phyloP scores from a whole-genome alignment of 2,888 invertebrate species.

The Mantis religiosa region DNA sequence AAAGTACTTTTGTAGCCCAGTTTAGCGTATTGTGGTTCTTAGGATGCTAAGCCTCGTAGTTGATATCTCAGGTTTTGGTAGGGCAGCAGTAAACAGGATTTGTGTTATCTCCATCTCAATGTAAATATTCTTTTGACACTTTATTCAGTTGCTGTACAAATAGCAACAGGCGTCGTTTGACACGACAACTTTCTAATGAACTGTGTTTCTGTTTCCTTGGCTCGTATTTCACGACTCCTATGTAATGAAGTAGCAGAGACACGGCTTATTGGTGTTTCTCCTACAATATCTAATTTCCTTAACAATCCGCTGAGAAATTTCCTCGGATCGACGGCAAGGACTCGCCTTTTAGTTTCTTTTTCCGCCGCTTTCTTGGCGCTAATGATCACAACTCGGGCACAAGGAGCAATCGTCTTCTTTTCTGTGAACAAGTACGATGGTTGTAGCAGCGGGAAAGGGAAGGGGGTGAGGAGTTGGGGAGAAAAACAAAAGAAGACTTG shows the following conservation, averaged over 20 bases:
- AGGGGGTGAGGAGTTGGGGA: background rate
- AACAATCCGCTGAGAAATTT: background rate
- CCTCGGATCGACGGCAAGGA: background rate
- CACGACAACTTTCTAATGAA: background rate
- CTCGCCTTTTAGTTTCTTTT: background rate
- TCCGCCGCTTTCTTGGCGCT: background rate
- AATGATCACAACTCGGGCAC: background rate
- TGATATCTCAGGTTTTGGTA: background rate
- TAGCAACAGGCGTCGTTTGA: background rate
- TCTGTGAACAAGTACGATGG: background rate
- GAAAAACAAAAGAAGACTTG: background rate
- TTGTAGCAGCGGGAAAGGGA: background rate
- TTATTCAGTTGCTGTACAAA: background rate
- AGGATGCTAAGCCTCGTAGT: too few relatives aligned
- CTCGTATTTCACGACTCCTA: background rate
- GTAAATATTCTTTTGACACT: background rate
- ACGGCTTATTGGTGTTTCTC: background rate
- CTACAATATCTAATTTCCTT: background rate
- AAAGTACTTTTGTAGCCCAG: too few relatives aligned
- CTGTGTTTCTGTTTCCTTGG: background rate
- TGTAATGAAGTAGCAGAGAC: background rate
- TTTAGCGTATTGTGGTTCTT: too few relatives aligned
- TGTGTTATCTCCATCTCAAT: background rate
- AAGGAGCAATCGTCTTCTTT: background rate
- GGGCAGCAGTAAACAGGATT: background rate